Conservation (phyloP, 2,113 vertebrate species). For the Gracilinanus agilis region DNA sequence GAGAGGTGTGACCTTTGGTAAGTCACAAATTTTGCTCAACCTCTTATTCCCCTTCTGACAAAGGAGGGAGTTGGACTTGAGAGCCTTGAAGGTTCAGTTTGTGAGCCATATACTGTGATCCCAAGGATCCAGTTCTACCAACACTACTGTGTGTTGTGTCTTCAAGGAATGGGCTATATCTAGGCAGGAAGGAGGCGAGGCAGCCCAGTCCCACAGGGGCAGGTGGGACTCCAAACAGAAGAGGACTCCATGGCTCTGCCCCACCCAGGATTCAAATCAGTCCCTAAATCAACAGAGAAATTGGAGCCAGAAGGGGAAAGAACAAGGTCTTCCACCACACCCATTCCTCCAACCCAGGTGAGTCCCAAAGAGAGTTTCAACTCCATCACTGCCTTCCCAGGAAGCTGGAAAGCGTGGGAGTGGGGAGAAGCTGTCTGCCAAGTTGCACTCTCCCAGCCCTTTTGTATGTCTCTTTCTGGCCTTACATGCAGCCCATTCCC, state of each 20-base stretch:
- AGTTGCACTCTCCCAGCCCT: not conserved
- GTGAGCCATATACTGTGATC: not conserved
- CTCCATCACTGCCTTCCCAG: not conserved
- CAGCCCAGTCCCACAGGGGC: not conserved
- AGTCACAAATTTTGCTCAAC: not conserved
- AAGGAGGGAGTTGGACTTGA: not conserved
- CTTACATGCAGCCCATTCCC: not conserved
- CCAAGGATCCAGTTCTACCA: not conserved
- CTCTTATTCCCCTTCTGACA: not conserved
- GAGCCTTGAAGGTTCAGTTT: not conserved
- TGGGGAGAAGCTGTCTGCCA: not conserved
- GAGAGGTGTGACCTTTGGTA: not conserved
- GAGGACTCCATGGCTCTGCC: not conserved
- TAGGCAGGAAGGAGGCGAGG: not conserved
- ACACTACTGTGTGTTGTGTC: not conserved
- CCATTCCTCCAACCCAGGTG: not conserved
- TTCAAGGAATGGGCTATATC: not conserved
- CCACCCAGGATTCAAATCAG: conserved; percentile 19
- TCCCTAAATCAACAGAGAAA: not conserved
- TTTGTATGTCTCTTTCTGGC: not conserved
- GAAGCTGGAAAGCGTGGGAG: conserved; percentile 13
- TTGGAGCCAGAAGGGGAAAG: not conserved
- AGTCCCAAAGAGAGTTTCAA: not conserved
- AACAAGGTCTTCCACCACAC: not conserved
- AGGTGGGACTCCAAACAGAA: not conserved